Conservation (phyloP, 2,797 vertebrate genomes). For the Thaleichthys pacificus region DNA sequence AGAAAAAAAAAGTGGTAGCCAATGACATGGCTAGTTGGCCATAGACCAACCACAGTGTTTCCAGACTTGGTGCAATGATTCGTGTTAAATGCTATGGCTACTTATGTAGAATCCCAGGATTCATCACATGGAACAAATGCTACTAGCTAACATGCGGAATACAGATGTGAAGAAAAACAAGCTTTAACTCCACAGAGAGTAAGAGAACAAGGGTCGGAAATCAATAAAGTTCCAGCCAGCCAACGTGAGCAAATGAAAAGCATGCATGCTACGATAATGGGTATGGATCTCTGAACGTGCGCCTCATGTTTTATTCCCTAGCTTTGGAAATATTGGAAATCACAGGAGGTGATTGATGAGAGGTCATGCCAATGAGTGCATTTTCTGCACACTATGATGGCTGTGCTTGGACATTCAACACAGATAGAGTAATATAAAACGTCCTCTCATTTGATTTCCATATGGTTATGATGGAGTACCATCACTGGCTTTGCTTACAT, state of each 20-base stretch:
- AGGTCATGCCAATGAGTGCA: conserved; percentile 8
- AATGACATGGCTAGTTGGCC: background rate
- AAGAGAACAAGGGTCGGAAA: conserved; percentile 43
- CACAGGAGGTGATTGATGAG: conserved; percentile 47
- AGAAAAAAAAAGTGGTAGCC: conserved; percentile 16
- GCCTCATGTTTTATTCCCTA: conserved; percentile 60
- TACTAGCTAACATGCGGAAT: conserved; percentile 29
- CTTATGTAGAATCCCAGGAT: background rate
- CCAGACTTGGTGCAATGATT: conserved; percentile 28
- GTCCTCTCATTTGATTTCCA: conserved; percentile 1
- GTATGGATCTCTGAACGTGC: conserved; percentile 64
- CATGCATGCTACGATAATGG: conserved; percentile 62
- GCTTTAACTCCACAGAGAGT: conserved; percentile 44
- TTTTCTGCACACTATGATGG: conserved; percentile 28
- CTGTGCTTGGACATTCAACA: conserved; percentile 20
- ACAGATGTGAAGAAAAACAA: conserved; percentile 45
- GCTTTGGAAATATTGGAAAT: conserved; percentile 30
- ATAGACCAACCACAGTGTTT: background rate
- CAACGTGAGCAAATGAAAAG: conserved; percentile 59
- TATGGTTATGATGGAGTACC: background rate
- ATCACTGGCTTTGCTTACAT: background rate
- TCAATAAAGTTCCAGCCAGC: conserved; percentile 56
- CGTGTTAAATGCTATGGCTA: background rate
- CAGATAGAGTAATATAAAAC: background rate
- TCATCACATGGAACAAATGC: conserved; percentile 6